Base-by-base conservation (phyloP, 2,888 invertebrate species). In the Leucozona laternaria region DNA sequence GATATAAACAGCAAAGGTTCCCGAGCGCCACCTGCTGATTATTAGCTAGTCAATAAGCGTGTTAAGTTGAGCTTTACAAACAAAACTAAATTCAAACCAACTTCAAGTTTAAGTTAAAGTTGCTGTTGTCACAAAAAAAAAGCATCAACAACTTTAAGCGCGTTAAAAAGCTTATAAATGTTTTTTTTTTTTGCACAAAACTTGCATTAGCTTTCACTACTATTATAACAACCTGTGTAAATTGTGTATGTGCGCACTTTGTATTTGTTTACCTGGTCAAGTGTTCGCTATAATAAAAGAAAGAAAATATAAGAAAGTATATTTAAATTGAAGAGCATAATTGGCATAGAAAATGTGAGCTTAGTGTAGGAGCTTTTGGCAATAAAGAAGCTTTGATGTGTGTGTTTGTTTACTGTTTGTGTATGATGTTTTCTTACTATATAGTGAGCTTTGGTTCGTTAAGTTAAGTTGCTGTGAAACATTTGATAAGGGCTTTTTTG, bases 381-480 rank as follows among this genome's bases (percentile, higher is more conserved):
- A 62, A 37, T 37, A 17, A 6, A n/a, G 3, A 58, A 58, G 58
- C 37, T 37, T 70, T 17, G 5, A 15, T 53, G 13, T 13, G 48
- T 11, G 15, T 34, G 31, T 68, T 25, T 25, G 25, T 28, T 28
- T 28, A 28, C 28, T 31, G 8, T 34, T 13, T 50, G 5, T 15
- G 50, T 28, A 4, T 34, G 37, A 58, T 5, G 17, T 37, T 28
- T 43, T 40, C 10, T 40, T 11, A 11, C 17, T 10, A n/a, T n/a
- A n/a, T n/a, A 17, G 31, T 34, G 34, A 66, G 76, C 64, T 76
- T 55, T 57, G 22, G n/a, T 76, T 76, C 75, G 75, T 62, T 64
- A 15, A 75, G 62, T 73, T 73, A 20, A 57, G n/a, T 57, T 17
- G 48, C 13, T 48, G 48, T 48, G 11, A 11, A 20, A 20, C 3